These are phyloP conservation scores for Pachydiplax longipennis DNA, from an alignment of 2,888 invertebrate genomes.

Conservation along the genomic window DNA sequence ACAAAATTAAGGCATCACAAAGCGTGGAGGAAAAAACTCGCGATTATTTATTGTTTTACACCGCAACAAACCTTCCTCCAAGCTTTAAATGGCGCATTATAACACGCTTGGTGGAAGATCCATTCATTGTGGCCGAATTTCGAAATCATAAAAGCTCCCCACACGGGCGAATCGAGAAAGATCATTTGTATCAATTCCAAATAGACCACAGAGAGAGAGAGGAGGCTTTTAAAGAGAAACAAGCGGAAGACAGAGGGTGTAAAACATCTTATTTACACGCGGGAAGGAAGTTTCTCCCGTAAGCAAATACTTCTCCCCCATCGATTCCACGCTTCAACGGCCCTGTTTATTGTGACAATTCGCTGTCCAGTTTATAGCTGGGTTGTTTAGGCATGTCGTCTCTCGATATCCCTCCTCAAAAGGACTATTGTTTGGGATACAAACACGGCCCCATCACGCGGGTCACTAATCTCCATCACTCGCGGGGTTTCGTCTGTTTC, in stretches of 20 bases:
- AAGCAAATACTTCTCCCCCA: not conserved
- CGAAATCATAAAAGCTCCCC: no score
- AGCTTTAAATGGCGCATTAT: no score
- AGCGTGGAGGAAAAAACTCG: no score
- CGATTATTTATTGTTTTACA: no score
- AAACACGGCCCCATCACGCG: not conserved
- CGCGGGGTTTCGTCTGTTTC: not conserved
- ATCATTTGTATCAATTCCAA: no score
- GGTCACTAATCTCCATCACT: not conserved
- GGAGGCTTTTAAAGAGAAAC: not conserved
- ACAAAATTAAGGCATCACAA: no score
- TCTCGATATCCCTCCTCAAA: not conserved
- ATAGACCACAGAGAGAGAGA: no score
- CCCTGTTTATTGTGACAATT: not conserved
- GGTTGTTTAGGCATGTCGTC: not conserved
- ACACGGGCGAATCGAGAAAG: no score
- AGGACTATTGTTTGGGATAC: not conserved
- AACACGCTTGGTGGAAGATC: no score
- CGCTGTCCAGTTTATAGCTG: not conserved
- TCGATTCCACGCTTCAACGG: not conserved
- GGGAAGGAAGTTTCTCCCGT: not conserved
- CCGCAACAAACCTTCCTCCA: no score
- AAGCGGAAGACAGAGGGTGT: not conserved
- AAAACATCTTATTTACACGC: not conserved
- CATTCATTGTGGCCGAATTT: no score